Base-by-base conservation (phyloP, 2,888 invertebrate species). In the Lissonota sp. region DNA sequence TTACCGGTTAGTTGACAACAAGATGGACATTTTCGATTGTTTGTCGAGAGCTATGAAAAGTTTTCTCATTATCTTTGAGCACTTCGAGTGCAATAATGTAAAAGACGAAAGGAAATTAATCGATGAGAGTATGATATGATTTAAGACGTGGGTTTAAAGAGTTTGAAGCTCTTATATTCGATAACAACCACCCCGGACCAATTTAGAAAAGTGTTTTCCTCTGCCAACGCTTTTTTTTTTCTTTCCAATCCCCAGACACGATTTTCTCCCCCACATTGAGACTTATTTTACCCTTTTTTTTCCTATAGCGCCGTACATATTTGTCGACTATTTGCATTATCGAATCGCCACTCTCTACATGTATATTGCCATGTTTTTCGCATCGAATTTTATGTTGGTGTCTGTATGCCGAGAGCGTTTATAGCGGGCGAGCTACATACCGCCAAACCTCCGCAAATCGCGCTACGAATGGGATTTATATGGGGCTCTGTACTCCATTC, bases 241-340 rank as follows among this genome's bases (percentile, higher is more conserved):
- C 39, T 66, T 66, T 40, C 26, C 39, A 39, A 64, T 37, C 39
- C 12, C 26, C 8, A n/a, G 51, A 42, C 26, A 26, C 37, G 14
- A 16, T 76, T 39, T 63, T 62, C 44, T 40, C 57, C 7, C 16
- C 49, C 26, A 26, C 26, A 26, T 26, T 26, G 26, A 26, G 26
- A 26, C 26, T 26, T 51, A 26, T 70, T 14, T 57, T 14, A 26
- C 26, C 42, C 57, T 71, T 49, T 10, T n/a, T 37, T 71, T 53
- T 71, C 63, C 49, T 80, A 81, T 80, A 80, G 77, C 74, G 80
- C 80, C 82, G 73, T 78, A 80, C 86, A 86, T 85, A 86, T 86
- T 87, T 84, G 84, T 84, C 82, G 80, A 80, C 81, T 84, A 86
- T 86, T 86, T 86, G 85, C 83, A 80, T 85, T 77, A 84, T 87